Percentiles rank a stretch among this genome's conserved stretches.
Evolutionary conservation across 2,888 invertebrate genomes (phyloP).

Genomic region (Drosophila rellima): DNA sequence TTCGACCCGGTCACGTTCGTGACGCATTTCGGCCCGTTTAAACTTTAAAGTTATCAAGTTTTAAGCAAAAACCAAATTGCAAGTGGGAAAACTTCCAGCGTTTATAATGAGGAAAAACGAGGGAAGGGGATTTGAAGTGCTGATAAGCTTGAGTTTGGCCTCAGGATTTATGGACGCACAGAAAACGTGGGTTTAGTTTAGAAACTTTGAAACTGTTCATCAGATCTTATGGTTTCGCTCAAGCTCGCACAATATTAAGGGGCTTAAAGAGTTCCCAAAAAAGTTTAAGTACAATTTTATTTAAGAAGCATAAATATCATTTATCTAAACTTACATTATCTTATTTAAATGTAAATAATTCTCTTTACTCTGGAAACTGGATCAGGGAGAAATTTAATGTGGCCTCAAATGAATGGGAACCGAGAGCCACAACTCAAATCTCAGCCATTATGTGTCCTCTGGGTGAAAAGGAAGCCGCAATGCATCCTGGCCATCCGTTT

Average conservation of each 20-base stretch:
- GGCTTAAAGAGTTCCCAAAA: conserved; percentile 6
- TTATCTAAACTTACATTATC: neutral
- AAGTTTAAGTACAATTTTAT: neutral
- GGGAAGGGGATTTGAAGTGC: neutral
- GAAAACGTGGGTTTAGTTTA: conserved; percentile 33
- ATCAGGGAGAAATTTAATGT: conserved; percentile 8
- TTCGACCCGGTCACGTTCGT: conserved; percentile 57
- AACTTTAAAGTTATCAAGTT: conserved; percentile 49
- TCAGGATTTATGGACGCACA: conserved; percentile 38
- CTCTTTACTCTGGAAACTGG: neutral
- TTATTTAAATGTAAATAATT: neutral
- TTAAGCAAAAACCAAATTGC: conserved; percentile 48
- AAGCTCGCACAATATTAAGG: conserved; percentile 18
- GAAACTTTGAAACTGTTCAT: conserved; percentile 33
- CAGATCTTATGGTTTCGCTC: conserved; percentile 22
- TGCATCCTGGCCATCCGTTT: conserved; percentile 46
- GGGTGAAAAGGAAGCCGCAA: conserved; percentile 50
- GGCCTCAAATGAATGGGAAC: conserved; percentile 5
- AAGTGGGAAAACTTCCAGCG: conserved; percentile 40
- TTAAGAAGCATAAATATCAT: neutral
- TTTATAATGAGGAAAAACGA: conserved; percentile 31
- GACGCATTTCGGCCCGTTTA: conserved; percentile 45
- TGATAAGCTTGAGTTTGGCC: conserved; percentile 41
- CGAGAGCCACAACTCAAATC: conserved; percentile 55
- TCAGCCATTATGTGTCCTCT: conserved; percentile 67